These are phyloP conservation scores for Lethocerus indicus DNA, from an alignment of 1,140 invertebrate genomes.

Conservation along the genomic window DNA sequence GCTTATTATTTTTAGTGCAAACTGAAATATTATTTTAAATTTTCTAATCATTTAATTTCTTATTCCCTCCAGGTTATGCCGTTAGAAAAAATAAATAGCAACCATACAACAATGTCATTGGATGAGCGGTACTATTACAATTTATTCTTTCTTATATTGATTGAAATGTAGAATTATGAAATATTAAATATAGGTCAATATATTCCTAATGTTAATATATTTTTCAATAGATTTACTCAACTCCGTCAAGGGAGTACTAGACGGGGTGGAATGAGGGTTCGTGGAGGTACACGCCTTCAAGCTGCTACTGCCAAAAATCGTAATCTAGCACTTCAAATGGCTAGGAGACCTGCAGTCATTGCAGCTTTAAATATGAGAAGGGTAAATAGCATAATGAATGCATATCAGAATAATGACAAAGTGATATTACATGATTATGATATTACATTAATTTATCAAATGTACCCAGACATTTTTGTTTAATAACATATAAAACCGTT, in stretches of 20 bases:
- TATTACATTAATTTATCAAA: background rate
- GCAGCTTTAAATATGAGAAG: background rate
- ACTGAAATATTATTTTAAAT: no score
- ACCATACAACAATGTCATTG: slow-evolving; percentile 4
- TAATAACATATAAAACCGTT: background rate
- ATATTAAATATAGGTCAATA: background rate
- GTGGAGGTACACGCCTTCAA: slow-evolving; percentile 1
- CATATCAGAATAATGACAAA: background rate
- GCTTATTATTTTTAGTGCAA: no score
- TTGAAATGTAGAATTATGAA: background rate
- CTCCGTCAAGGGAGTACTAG: background rate
- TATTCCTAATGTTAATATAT: slow-evolving; percentile 3
- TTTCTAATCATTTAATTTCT: no score
- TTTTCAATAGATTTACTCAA: slow-evolving; percentile 5
- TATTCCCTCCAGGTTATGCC: slow-evolving; percentile 1
- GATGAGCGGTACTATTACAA: background rate
- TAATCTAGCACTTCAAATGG: slow-evolving; percentile 3
- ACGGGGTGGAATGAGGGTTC: background rate
- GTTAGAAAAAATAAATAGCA: slow-evolving; percentile 1
- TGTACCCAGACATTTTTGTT: background rate
- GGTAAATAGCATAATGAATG: background rate
- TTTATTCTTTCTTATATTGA: background rate
- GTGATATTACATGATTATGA: background rate
- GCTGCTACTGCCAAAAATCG: slow-evolving; percentile 1
- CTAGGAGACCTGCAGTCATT: background rate